These are phyloP conservation scores for Martes martes DNA, from an alignment of 2,113 vertebrate species.

Conservation along the genomic window DNA sequence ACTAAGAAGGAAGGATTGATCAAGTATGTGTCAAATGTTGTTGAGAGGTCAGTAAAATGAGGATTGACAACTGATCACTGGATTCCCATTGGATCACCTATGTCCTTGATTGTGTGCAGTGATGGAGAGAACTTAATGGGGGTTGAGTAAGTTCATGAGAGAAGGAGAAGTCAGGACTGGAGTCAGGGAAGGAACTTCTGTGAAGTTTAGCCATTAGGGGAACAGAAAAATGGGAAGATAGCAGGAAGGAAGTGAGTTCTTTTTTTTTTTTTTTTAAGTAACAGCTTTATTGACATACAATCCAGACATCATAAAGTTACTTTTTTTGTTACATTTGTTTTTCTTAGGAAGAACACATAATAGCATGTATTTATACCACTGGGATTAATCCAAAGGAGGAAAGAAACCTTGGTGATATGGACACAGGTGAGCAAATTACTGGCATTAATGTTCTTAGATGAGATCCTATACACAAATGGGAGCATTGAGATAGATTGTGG, in stretches of 20 bases:
- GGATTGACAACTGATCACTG: background rate
- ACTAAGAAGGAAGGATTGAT: background rate
- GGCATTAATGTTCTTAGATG: background rate
- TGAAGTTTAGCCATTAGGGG: background rate
- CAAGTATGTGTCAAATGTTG: background rate
- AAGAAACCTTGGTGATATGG: background rate
- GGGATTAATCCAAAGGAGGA: background rate
- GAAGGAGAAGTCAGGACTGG: background rate
- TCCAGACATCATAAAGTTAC: background rate
- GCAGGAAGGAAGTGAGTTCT: background rate
- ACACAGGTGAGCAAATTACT: background rate
- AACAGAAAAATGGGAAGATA: background rate
- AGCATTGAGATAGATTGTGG: background rate
- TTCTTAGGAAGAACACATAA: background rate
- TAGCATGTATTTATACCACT: background rate
- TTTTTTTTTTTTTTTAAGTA: background rate
- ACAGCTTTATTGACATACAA: background rate
- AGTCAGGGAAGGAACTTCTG: background rate
- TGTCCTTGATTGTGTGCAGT: background rate
- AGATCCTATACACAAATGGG: background rate
- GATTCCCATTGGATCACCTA: background rate
- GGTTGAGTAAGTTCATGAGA: background rate
- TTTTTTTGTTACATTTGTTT: background rate
- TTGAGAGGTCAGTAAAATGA: background rate
- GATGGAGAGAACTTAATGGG: background rate